Conservation (phyloP, 2,888 invertebrate species). For the Leistus spinibarbis region DNA sequence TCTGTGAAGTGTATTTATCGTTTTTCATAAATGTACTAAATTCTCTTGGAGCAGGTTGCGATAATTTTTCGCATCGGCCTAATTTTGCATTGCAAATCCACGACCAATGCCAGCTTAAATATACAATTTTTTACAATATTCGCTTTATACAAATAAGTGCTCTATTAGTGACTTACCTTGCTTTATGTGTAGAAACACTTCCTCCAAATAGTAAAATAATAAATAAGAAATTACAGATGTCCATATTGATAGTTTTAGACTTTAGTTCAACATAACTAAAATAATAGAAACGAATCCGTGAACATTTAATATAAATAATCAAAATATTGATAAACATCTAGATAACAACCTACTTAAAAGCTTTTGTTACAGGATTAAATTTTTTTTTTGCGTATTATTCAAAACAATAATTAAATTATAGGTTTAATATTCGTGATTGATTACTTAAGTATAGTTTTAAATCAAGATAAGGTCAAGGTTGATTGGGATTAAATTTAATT, state of each 20-base stretch:
- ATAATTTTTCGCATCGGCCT: slow-evolving; percentile 39
- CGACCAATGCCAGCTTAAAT: slow-evolving; percentile 45
- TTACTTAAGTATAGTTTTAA: neutral
- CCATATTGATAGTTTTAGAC: neutral
- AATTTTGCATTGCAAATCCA: slow-evolving; percentile 42
- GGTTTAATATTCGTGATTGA: too few relatives aligned
- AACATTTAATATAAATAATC: neutral
- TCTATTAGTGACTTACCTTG: neutral
- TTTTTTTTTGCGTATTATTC: too few relatives aligned
- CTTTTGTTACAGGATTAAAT: too few relatives aligned
- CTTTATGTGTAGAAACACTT: neutral
- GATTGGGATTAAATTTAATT: neutral
- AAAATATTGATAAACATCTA: too few relatives aligned
- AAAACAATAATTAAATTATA: too few relatives aligned
- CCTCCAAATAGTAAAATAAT: neutral
- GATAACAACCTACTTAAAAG: too few relatives aligned
- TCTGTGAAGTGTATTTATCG: slow-evolving; percentile 58
- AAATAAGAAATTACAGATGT: neutral
- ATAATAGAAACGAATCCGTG: neutral
- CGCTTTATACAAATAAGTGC: neutral
- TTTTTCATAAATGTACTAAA: neutral
- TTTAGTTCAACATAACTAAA: neutral
- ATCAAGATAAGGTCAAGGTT: neutral
- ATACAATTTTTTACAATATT: too few relatives aligned
- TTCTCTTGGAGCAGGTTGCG: neutral